Percentiles rank a stretch among this genome's conserved stretches.
Conservation (phyloP, 2,797 vertebrate species). For the Simalia tracyae region DNA sequence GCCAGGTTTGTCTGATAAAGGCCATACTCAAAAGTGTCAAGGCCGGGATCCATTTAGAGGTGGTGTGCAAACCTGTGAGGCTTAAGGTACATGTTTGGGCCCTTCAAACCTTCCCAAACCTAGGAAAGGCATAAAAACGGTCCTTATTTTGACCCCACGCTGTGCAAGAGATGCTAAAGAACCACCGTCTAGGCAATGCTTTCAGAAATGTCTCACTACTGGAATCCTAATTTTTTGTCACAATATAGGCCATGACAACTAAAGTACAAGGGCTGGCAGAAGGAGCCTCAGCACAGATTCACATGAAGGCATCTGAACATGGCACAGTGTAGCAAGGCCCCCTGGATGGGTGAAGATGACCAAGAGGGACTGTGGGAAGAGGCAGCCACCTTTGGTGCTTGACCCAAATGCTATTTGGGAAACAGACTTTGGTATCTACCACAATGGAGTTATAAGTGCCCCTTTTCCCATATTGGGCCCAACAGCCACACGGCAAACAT, state of each 20-base stretch:
- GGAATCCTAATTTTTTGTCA: background rate
- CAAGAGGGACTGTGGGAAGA: background rate
- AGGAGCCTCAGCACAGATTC: accelerated
- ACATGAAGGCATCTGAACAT: background rate
- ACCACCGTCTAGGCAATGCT: background rate
- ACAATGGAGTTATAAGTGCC: background rate
- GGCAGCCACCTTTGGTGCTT: background rate
- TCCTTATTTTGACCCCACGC: no score
- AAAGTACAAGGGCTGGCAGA: no score
- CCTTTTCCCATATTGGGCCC: no score
- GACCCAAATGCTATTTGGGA: background rate
- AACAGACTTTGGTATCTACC: background rate
- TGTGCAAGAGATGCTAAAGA: no score
- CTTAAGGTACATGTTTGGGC: no score
- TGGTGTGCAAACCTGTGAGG: no score
- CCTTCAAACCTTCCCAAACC: no score
- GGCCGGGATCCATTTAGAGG: no score
- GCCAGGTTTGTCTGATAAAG: background rate
- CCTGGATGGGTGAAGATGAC: no score
- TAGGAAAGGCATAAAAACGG: no score
- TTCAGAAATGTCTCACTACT: background rate
- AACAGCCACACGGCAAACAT: no score
- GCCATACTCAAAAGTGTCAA: background rate
- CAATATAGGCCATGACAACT: background rate
- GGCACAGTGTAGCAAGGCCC: background rate